Base-by-base conservation (phyloP, 2,113 vertebrate species). In the Chrysochloris asiatica region DNA sequence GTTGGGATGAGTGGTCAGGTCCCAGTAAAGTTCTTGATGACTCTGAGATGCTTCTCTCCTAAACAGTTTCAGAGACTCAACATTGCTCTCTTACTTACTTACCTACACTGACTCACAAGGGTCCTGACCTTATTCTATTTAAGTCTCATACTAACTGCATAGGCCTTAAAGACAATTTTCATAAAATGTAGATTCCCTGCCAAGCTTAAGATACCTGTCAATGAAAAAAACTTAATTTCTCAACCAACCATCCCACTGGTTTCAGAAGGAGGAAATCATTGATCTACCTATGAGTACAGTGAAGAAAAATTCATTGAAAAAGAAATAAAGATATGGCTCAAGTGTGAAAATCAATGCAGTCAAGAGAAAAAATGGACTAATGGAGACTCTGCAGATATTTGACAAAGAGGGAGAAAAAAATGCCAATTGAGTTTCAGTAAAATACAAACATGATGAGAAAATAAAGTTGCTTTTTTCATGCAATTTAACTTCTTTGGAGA, bases 331-430 rank as follows among this genome's bases (percentile, higher is more conserved):
- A 97, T 95, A 96, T 21, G 28, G 30, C 69, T 88, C 73, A 80
- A 91, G 95, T 92, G 92, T 96, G 84, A 97, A 97, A 97, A 98
- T 96, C 96, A 96, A 96, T 97, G 93, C 43, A 93, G 54, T 10
- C 63, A 48, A 89, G 63, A 86, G 87, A 92, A 95, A 95, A 78
- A 85, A 88, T 63, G 45, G n/a, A 92, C 79, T 92, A 91, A 93
- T 61, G 45, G 14, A 36, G 72, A 90, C 41, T n/a, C n/a, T 65
- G 3, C 36, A 96, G 83, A 89, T 59, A 80, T 45, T 50, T 92
- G 80, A 95, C 88, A 93, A 95, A 95, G 33, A 41, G 4, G 4
- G 36, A 92, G 12, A n/a, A 52, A 91, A 87, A 67, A 93, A 71
- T 47, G 85, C 94, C 89, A 24, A 38, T 61, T 86, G 83, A 96